A percentile compares a stretch with the other conserved stretches of the same genome.
These are phyloP conservation scores for Ceryle rudis DNA, from an alignment of 2,797 vertebrate genomes.

Conservation along the genomic window DNA sequence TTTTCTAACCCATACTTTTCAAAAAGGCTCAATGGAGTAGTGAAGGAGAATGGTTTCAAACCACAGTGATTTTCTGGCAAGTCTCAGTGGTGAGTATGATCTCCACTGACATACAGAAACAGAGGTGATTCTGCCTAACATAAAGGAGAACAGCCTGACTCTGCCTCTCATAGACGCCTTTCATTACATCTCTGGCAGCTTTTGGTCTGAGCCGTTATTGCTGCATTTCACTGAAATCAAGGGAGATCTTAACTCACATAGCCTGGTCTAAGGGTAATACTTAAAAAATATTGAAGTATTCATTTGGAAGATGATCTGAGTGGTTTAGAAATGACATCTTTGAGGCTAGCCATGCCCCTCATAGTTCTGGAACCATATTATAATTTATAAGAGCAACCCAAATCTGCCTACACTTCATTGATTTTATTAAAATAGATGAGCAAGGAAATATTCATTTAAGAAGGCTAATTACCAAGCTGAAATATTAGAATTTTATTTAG, in stretches of 20 bases:
- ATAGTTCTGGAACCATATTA: background rate
- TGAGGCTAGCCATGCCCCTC: background rate
- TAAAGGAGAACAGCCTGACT: background rate
- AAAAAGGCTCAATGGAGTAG: too few species aligned
- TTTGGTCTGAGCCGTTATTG: background rate
- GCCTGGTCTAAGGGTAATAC: background rate
- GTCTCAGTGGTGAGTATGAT: rapidly evolving
- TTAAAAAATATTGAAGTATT: background rate
- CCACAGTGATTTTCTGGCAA: background rate
- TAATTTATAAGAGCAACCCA: background rate
- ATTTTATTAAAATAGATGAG: slow-evolving; percentile 30
- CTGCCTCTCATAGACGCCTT: background rate
- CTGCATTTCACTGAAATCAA: background rate
- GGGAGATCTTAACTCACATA: background rate
- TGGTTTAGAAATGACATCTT: background rate
- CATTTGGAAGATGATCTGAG: background rate
- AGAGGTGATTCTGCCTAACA: background rate
- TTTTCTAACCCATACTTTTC: background rate
- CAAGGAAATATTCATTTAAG: slow-evolving; percentile 22
- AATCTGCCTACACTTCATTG: background rate
- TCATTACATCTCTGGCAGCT: background rate
- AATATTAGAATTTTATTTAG: slow-evolving; percentile 22
- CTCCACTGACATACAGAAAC: background rate
- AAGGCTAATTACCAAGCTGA: slow-evolving; percentile 4
- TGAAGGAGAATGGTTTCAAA: background rate